Percentiles rank a stretch among this genome's conserved stretches.
phyloP scores from a whole-genome alignment of 2,113 vertebrate genomes.

The Carassius gibelio region DNA sequence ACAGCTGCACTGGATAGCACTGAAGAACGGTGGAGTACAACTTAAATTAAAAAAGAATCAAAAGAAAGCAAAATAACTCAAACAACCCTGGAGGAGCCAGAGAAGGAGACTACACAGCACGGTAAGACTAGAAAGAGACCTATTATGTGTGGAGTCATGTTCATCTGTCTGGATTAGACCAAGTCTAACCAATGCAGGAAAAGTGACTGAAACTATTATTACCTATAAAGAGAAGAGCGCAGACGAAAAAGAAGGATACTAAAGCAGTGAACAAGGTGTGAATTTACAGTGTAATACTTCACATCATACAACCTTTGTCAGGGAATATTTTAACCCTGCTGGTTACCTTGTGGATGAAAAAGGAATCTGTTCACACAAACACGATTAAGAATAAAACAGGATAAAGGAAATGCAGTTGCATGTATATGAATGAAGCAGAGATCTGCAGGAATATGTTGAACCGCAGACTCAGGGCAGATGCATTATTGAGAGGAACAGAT shows the following conservation, averaged over 20 bases:
- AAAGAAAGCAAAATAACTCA: background rate
- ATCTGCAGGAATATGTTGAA: slow-evolving; percentile 5
- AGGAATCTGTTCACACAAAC: background rate
- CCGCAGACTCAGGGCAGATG: slow-evolving; percentile 26
- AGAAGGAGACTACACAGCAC: slow-evolving; percentile 20
- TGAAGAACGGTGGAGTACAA: slow-evolving; percentile 1
- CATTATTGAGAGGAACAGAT: background rate
- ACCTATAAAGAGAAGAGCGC: background rate
- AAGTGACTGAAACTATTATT: slow-evolving; percentile 23
- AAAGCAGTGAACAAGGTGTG: background rate
- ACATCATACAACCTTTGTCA: background rate
- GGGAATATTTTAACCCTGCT: background rate
- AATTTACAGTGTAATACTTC: background rate
- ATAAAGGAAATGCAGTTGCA: background rate
- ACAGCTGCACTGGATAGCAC: background rate
- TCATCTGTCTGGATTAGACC: background rate
- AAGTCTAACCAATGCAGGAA: background rate
- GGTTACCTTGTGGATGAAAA: background rate
- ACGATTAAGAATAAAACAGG: background rate
- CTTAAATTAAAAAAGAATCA: background rate
- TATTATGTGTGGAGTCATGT: background rate
- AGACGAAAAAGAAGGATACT: background rate
- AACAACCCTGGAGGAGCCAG: slow-evolving; percentile 36
- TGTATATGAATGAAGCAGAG: background rate
- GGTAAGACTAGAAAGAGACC: slow-evolving; percentile 15